phyloP scores from a whole-genome alignment of 2,888 invertebrate genomes.

The Muschampia plurimacula region DNA sequence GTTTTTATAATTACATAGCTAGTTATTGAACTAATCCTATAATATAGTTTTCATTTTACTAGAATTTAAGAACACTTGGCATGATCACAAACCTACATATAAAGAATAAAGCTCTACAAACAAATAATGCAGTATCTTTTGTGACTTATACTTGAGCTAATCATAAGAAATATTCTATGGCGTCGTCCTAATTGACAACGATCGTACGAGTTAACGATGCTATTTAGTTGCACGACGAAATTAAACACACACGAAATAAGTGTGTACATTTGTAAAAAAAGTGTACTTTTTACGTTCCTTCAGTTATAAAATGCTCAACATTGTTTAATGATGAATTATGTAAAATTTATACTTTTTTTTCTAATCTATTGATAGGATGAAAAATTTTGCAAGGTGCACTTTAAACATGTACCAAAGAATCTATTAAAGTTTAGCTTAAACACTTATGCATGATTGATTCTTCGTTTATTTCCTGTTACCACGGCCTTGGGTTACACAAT shows the following conservation, averaged over 20 bases:
- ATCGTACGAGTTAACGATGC: no score
- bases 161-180: no score
- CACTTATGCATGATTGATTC: conserved; percentile 14
- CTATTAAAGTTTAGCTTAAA: background rate
- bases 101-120: background rate
- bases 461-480: conserved; percentile 27
- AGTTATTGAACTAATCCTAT: no score
- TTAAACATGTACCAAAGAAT: background rate
- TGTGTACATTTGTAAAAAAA: no score
- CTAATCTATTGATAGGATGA: no score
- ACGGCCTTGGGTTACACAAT: conserved; percentile 18
- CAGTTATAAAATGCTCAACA: background rate
- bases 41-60: background rate
- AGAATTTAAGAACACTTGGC: background rate
- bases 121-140: background rate
- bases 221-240: no score
- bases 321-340: no score
- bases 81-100: no score
- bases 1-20: no score
- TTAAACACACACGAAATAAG: no score
- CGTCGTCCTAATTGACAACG: no score
- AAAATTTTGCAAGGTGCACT: background rate
- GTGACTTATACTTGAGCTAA: background rate
- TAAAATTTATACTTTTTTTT: no score
- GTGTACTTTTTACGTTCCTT: background rate